Evolutionary conservation across 2,797 vertebrate genomes (phyloP).

Genomic region (Pelochelys cantorii): DNA sequence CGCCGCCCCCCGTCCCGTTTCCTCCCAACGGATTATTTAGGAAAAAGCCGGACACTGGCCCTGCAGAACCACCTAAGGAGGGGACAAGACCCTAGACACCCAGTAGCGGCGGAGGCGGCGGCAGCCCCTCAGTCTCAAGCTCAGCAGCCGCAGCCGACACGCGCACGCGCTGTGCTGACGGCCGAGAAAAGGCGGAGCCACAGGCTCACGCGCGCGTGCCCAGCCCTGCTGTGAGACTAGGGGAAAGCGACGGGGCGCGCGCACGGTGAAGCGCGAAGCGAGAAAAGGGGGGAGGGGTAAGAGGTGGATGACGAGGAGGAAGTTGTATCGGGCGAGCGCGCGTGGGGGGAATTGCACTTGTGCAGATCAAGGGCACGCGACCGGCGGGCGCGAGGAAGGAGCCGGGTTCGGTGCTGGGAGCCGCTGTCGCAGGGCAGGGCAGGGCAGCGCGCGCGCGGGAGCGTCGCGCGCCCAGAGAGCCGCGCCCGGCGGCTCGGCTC

Average conservation of each 20-base stretch:
- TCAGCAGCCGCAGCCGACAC: not conserved
- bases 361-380: not conserved
- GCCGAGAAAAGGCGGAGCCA: not conserved
- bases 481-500: too few species aligned
- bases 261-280: not conserved
- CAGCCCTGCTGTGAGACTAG: not conserved
- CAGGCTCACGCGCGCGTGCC: not conserved
- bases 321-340: not conserved
- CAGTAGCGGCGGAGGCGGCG: not conserved
- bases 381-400: too few species aligned
- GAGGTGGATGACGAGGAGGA: too few species aligned
- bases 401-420: not conserved
- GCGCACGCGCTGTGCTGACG: not conserved
- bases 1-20: not conserved
- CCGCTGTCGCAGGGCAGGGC: not conserved
- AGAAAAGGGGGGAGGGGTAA: not conserved
- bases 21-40: not conserved
- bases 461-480: not conserved
- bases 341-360: not conserved
- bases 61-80: not conserved
- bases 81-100: not conserved
- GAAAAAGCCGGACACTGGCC: not conserved
- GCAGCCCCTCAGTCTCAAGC: not conserved
- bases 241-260: too few species aligned
- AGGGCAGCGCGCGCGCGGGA: not conserved